phyloP scores from a whole-genome alignment of 2,888 invertebrate species.

The Mimumesa dahlbomi region DNA sequence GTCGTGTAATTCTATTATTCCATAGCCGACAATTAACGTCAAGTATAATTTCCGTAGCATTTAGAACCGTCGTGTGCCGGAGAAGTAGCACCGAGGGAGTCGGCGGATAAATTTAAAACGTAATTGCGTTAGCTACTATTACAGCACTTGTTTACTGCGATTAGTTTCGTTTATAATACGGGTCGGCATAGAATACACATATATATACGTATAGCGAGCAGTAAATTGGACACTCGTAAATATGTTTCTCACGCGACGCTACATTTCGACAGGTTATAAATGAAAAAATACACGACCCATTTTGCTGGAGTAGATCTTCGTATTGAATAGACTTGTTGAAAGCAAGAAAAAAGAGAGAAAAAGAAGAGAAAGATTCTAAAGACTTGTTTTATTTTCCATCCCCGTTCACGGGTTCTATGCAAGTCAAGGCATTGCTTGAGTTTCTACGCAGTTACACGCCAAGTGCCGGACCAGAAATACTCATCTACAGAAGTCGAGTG shows the following conservation, averaged over 20 bases:
- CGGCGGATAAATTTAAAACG: conserved; percentile 60
- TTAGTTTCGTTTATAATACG: conserved; percentile 41
- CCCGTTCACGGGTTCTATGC: background rate
- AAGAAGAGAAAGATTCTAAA: too few species aligned
- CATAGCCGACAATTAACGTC: conserved; percentile 7
- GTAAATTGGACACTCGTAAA: background rate
- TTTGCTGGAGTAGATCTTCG: too few species aligned
- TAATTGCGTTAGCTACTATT: conserved; percentile 56
- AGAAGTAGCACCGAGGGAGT: conserved; percentile 16
- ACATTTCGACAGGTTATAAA: too few species aligned
- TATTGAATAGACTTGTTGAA: too few species aligned
- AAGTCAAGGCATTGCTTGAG: background rate
- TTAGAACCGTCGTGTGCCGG: background rate
- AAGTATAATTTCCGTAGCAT: conserved; percentile 21
- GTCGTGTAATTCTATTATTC: too few species aligned
- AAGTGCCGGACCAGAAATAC: background rate
- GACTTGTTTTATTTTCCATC: background rate
- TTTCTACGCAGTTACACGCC: background rate
- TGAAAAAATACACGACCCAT: too few species aligned
- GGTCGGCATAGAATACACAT: conserved; percentile 6
- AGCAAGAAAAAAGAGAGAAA: too few species aligned
- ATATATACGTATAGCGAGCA: background rate
- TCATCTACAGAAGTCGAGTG: background rate
- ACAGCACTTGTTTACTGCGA: conserved; percentile 35
- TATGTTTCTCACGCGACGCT: too few species aligned